These are phyloP conservation scores for Macropodus opercularis DNA, from an alignment of 2,797 vertebrate genomes.

Conservation along the genomic window DNA sequence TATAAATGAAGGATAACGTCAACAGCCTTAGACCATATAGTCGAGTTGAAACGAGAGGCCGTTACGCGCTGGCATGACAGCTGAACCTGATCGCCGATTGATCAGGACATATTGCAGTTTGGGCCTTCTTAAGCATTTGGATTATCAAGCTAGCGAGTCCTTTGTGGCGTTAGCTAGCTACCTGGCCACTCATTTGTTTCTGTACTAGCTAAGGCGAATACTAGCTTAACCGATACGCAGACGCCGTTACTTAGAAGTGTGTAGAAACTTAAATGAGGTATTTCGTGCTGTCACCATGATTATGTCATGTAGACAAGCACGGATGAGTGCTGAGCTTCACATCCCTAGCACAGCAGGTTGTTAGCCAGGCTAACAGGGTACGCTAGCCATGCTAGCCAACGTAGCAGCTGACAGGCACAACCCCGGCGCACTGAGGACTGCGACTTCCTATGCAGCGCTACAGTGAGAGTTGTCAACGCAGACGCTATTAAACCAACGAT, in stretches of 20 bases:
- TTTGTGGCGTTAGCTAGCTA: constrained; percentile 53
- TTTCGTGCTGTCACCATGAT: constrained; percentile 41
- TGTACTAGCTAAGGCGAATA: background rate
- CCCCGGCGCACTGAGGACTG: constrained; percentile 71
- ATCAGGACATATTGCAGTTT: constrained; percentile 68
- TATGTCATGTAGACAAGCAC: background rate
- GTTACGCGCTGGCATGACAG: constrained; percentile 34
- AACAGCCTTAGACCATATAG: background rate
- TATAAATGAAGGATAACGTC: constrained; percentile 1
- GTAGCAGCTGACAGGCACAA: constrained; percentile 75
- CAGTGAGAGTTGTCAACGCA: constrained; percentile 60
- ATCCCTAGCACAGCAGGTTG: constrained; percentile 62
- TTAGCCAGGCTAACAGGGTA: constrained; percentile 37
- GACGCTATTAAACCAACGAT: constrained; percentile 19
- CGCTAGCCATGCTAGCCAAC: constrained; percentile 54
- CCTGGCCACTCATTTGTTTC: constrained; percentile 45
- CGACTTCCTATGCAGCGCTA: constrained; percentile 75
- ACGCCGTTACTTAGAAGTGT: background rate
- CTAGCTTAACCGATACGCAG: background rate
- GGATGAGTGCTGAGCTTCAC: constrained; percentile 29
- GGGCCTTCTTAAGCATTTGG: constrained; percentile 70
- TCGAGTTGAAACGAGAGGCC: constrained; percentile 5
- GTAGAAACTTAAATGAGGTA: background rate
- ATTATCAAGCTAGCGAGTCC: constrained; percentile 64
- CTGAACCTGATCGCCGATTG: constrained; percentile 46